Evolutionary conservation across 2,797 vertebrate genomes (phyloP).

Genomic region (Hozukius guyotensis): DNA sequence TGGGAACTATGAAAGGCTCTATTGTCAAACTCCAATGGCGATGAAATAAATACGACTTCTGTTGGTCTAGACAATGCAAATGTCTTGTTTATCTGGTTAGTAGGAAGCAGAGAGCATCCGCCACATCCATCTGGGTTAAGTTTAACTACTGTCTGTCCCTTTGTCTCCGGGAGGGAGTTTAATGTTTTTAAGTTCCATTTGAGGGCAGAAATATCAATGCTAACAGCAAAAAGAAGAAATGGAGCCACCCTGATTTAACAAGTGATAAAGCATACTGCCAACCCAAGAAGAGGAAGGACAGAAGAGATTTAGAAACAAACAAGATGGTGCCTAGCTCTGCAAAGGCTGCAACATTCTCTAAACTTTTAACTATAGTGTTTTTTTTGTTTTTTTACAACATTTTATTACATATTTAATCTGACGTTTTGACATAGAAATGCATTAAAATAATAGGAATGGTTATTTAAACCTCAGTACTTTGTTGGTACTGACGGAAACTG

Average conservation of each 20-base stretch:
- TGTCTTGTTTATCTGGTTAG: conserved; percentile 25
- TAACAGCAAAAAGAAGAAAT: background rate
- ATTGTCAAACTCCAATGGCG: conserved; percentile 31
- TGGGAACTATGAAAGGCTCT: conserved; percentile 18
- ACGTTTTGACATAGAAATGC: background rate
- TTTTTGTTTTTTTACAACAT: background rate
- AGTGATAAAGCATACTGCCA: background rate
- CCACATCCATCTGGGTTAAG: conserved; percentile 12
- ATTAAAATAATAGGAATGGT: background rate
- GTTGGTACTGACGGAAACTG: background rate
- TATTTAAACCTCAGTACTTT: background rate
- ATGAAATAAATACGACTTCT: conserved; percentile 48
- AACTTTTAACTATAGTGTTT: background rate
- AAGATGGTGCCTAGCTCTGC: background rate
- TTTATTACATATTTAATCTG: background rate
- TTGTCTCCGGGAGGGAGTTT: conserved; percentile 1
- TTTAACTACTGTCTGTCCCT: background rate
- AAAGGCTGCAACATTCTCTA: background rate
- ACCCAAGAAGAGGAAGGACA: background rate
- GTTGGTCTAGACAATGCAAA: conserved; percentile 22
- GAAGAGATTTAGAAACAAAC: background rate
- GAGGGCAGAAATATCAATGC: background rate
- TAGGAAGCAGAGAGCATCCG: conserved; percentile 45
- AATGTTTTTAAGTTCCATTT: conserved; percentile 11
- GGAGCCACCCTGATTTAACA: background rate